Percentiles rank a stretch among this genome's conserved stretches.
Conservation (phyloP, 1,140 invertebrate species). For the Drosophila pruinosa region DNA sequence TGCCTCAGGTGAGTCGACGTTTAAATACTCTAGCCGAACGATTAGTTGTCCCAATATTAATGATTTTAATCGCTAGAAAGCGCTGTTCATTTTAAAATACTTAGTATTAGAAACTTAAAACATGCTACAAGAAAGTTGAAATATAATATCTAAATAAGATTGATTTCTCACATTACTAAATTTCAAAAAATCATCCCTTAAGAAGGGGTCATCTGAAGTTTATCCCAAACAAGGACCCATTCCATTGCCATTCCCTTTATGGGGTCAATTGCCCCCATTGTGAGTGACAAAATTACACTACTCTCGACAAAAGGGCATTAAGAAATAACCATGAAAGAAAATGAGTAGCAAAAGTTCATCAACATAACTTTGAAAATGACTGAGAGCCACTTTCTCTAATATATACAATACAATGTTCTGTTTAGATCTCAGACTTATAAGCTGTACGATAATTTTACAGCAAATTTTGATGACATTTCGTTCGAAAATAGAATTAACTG, state of each 20-base stretch:
- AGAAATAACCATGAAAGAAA: slow-evolving; percentile 4
- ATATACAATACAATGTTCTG: neutral
- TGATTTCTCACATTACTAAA: too few species aligned
- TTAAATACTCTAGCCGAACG: neutral
- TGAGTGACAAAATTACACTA: neutral
- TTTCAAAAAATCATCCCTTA: too few species aligned
- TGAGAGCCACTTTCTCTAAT: slow-evolving; percentile 9
- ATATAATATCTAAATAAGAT: too few species aligned
- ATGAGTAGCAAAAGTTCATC: slow-evolving; percentile 10
- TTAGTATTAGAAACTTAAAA: too few species aligned
- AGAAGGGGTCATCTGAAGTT: too few species aligned
- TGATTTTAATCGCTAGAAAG: slow-evolving; percentile 7
- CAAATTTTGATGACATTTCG: slow-evolving; percentile 7
- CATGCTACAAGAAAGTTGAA: neutral
- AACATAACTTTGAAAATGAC: slow-evolving; percentile 3
- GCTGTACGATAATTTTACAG: slow-evolving; percentile 1
- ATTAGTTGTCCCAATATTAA: slow-evolving; percentile 3
- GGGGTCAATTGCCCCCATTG: neutral
- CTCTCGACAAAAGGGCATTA: neutral
- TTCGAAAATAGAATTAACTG: slow-evolving; percentile 1
- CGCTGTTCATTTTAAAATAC: neutral
- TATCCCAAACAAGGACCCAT: neutral
- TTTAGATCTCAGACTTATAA: slow-evolving; percentile 2
- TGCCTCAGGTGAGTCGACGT: neutral
- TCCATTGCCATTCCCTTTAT: neutral